phyloP scores from a whole-genome alignment of 2,797 vertebrate species.

The Tamandua tetradactyla region DNA sequence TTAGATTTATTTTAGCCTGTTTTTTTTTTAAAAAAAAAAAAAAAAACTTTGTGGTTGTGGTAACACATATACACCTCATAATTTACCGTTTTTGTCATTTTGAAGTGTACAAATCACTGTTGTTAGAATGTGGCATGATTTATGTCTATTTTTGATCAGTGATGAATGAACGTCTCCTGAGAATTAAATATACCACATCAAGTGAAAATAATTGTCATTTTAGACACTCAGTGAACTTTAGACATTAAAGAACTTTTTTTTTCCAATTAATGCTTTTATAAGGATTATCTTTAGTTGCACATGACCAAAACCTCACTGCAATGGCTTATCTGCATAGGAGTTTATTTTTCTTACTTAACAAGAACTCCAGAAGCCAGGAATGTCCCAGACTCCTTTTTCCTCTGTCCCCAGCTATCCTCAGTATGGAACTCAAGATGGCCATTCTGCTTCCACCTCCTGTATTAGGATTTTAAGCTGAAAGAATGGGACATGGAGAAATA shows the following conservation, averaged over 20 bases:
- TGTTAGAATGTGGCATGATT: not conserved
- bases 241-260: not conserved
- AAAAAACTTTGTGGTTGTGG: too few species aligned
- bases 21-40: too few species aligned
- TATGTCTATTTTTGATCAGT: constrained; percentile 31
- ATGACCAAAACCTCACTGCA: not conserved
- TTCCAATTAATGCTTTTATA: not conserved
- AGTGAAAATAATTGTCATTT: constrained; percentile 29
- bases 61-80: too few species aligned
- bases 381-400: not conserved
- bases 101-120: too few species aligned
- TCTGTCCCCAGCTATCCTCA: not conserved
- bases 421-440: not conserved
- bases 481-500: not conserved
- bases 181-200: constrained; percentile 44
- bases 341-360: not conserved
- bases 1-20: constrained; percentile 51
- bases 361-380: not conserved
- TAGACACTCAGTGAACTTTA: not conserved
- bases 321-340: not conserved
- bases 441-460: too few species aligned
- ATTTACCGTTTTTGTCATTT: too few species aligned
- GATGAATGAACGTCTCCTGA: constrained; percentile 31
- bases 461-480: not conserved
- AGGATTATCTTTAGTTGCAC: not conserved